Conservation (phyloP, 2,113 vertebrate genomes). For the Leucopsar rothschildi region DNA sequence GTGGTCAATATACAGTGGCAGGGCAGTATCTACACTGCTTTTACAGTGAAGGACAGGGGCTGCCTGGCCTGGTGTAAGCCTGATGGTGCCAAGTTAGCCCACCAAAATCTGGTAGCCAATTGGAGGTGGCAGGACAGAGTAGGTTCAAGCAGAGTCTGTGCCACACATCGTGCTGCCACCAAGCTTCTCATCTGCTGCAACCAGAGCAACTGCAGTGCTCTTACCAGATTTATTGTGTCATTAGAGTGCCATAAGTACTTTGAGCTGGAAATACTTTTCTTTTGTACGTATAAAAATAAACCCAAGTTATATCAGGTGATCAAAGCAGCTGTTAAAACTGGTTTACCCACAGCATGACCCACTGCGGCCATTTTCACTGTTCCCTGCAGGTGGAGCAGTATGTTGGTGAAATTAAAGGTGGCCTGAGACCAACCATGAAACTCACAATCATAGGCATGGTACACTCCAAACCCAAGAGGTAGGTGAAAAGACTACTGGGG, state of each 20-base stretch:
- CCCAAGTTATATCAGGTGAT: neutral
- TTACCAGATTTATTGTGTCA: neutral
- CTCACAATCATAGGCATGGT: constrained; percentile 68
- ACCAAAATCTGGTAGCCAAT: neutral
- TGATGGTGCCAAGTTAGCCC: neutral
- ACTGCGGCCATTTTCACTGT: neutral
- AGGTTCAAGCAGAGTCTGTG: neutral
- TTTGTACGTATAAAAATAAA: neutral
- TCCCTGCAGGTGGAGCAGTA: constrained; percentile 60
- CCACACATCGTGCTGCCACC: neutral
- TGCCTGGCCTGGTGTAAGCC: neutral
- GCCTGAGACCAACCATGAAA: constrained; percentile 71
- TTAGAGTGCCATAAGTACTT: neutral
- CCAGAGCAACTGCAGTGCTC: neutral
- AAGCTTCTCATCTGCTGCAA: neutral
- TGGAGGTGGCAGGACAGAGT: neutral
- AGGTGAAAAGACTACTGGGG: neutral
- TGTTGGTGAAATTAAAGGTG: constrained; percentile 70
- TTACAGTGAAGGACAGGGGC: neutral
- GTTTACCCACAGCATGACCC: neutral
- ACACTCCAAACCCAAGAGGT: constrained; percentile 67
- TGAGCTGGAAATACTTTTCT: neutral
- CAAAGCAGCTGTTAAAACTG: neutral
- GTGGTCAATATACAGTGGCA: accelerated
- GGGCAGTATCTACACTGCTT: neutral